Percentiles rank a stretch among this genome's conserved stretches.
Evolutionary conservation across 2,113 vertebrate genomes (phyloP).

Genomic region (Chiloscyllium plagiosum): DNA sequence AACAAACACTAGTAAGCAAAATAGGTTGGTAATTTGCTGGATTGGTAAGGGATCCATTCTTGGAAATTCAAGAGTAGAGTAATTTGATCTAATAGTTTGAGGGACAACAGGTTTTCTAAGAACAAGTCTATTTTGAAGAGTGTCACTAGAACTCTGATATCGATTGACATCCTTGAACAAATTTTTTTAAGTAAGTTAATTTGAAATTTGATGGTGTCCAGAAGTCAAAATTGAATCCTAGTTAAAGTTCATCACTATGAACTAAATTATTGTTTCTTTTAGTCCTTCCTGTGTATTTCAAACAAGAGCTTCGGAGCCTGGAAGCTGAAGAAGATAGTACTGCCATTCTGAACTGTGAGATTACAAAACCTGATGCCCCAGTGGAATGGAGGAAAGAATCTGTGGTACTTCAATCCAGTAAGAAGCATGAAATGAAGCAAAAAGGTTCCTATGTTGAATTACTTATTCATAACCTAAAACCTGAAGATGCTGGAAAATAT

Average conservation of each 20-base stretch:
- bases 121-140: background rate
- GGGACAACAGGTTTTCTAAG: no score
- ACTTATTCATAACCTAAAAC: slow-evolving; percentile 52
- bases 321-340: slow-evolving; percentile 57
- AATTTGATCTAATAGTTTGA: background rate
- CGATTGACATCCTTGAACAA: background rate
- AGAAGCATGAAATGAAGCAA: slow-evolving; percentile 54
- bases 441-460: slow-evolving; percentile 60
- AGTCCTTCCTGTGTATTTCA: slow-evolving; percentile 56
- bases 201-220: background rate
- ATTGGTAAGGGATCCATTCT: no score
- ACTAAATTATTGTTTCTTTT: background rate
- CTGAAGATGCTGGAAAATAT: slow-evolving; percentile 48
- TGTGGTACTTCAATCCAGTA: slow-evolving; percentile 45
- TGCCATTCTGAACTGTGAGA: slow-evolving; percentile 53
- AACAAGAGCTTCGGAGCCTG: slow-evolving; percentile 52
- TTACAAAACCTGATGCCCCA: slow-evolving; percentile 50
- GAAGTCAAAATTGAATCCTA: background rate
- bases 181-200: background rate
- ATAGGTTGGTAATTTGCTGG: background rate
- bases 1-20: background rate
- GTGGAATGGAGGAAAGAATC: slow-evolving; percentile 58
- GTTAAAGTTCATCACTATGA: background rate
- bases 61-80: background rate
- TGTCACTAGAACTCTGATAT: background rate